Evolutionary conservation across 1,140 invertebrate species (phyloP).

Genomic region (Ephestia elutella): DNA sequence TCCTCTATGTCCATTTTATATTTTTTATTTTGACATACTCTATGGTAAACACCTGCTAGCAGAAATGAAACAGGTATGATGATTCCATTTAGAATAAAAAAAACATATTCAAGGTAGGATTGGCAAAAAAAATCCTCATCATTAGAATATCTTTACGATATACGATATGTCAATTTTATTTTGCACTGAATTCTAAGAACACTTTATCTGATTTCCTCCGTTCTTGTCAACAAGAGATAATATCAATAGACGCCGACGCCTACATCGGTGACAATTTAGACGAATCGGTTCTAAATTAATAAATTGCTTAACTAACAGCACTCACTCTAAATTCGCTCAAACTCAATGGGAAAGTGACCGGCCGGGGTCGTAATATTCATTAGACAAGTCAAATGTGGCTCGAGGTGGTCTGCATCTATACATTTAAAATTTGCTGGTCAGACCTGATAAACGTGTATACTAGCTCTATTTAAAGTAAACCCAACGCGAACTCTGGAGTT

Average conservation of each 20-base stretch:
- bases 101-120: too few species aligned
- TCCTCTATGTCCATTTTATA: too few species aligned
- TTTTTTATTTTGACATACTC: too few species aligned
- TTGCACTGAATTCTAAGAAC: not conserved
- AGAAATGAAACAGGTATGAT: too few species aligned
- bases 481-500: too few species aligned
- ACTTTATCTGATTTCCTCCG: constrained; percentile 4
- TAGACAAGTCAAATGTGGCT: not conserved
- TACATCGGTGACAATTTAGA: constrained; percentile 32
- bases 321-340: not conserved
- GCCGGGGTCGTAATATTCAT: not conserved
- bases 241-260: constrained; percentile 29
- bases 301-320: constrained; percentile 13
- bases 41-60: too few species aligned
- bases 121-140: too few species aligned
- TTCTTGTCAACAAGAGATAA: constrained; percentile 1
- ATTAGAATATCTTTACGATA: too few species aligned
- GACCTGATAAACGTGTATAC: too few species aligned
- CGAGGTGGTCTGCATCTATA: not conserved
- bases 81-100: too few species aligned
- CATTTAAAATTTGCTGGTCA: not conserved
- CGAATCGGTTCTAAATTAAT: constrained; percentile 25
- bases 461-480: too few species aligned
- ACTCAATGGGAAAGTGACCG: not conserved
- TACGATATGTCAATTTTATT: not conserved